Conservation (phyloP, 2,113 vertebrate species). For the Psilopogon haemacephalus region DNA sequence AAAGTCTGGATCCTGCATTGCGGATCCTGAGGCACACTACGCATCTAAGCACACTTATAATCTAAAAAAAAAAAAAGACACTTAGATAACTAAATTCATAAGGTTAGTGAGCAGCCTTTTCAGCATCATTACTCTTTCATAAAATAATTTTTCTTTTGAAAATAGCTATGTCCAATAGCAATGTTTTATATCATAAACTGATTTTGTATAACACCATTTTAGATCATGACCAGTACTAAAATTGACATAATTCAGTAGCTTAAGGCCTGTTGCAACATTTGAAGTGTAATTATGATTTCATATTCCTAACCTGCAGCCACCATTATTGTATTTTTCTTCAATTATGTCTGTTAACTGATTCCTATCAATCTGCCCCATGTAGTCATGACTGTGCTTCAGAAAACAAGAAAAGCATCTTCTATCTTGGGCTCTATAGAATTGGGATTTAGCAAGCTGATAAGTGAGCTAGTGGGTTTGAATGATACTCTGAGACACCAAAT, state of each 20-base stretch:
- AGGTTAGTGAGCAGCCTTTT: not conserved
- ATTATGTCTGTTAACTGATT: not conserved
- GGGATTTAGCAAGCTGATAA: not conserved
- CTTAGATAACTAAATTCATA: not conserved
- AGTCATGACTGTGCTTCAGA: not conserved
- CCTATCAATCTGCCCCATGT: not conserved
- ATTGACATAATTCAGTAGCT: not conserved
- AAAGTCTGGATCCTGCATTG: not conserved
- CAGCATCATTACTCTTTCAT: not conserved
- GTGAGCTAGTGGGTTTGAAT: not conserved
- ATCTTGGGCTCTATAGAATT: not conserved
- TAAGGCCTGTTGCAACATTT: not conserved
- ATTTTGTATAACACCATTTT: not conserved
- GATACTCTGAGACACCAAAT: not conserved
- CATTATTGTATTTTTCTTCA: not conserved
- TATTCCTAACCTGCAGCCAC: not conserved
- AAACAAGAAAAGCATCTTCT: not conserved
- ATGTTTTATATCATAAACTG: rapidly evolving
- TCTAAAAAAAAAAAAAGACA: not conserved
- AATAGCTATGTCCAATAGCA: not conserved
- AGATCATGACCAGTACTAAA: not conserved
- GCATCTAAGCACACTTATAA: not conserved
- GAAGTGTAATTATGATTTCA: not conserved
- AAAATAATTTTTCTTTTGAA: not conserved
- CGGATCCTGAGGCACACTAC: not conserved